Conservation (phyloP, 1,140 invertebrate species). For the Melitaea cinxia region DNA sequence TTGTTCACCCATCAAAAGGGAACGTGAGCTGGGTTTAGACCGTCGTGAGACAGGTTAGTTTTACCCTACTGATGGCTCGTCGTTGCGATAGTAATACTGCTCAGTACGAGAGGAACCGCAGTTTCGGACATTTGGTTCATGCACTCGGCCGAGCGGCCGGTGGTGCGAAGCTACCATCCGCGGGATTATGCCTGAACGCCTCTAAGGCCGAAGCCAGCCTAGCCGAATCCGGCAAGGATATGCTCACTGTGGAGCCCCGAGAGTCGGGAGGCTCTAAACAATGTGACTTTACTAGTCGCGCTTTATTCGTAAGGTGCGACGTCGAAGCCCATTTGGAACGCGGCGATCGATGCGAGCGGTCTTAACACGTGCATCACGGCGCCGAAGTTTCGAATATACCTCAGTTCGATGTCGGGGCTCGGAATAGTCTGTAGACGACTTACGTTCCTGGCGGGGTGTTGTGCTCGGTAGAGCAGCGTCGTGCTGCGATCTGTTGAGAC, state of each 20-base stretch:
- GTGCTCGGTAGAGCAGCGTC: slow-evolving; percentile 84
- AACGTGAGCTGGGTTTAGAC: slow-evolving; percentile 91
- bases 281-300: slow-evolving; percentile 85
- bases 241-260: no score
- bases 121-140: slow-evolving; percentile 88
- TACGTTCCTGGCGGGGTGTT: slow-evolving; percentile 83
- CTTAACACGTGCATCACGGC: slow-evolving; percentile 73
- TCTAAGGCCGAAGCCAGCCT: slow-evolving; percentile 89
- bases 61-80: slow-evolving; percentile 81
- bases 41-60: slow-evolving; percentile 91
- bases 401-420: slow-evolving; percentile 80
- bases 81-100: no score
- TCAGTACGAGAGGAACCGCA: slow-evolving; percentile 85
- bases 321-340: slow-evolving; percentile 90
- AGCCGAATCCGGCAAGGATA: no score
- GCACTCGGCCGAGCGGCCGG: slow-evolving; percentile 85
- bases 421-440: slow-evolving; percentile 79
- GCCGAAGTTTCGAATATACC: slow-evolving; percentile 60
- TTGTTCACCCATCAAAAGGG: slow-evolving; percentile 90
- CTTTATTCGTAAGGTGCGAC: slow-evolving; percentile 90
- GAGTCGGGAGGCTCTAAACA: no score
- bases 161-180: slow-evolving; percentile 91
- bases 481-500: no score
- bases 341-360: slow-evolving; percentile 69
- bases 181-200: slow-evolving; percentile 92